A percentile compares a stretch with the other conserved stretches of the same genome.
Conservation (phyloP, 2,113 vertebrate genomes). For the Paramormyrops kingsleyae region DNA sequence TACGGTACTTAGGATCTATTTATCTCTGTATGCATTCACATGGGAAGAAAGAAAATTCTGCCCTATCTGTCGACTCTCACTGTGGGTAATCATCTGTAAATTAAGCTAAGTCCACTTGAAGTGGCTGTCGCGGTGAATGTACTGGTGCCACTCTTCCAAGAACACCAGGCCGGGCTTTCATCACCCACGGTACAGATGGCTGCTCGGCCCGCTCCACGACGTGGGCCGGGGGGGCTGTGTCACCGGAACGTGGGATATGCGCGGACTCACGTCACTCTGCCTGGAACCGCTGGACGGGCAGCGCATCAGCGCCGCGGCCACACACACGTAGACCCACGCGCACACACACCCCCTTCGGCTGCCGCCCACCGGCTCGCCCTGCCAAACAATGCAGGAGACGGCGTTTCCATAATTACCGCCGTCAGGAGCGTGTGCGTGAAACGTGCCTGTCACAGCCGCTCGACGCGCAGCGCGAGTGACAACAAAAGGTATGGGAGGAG, state of each 20-base stretch:
- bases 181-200: slow-evolving; percentile 16
- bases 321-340: not conserved
- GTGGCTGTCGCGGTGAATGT: slow-evolving; percentile 41
- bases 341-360: not conserved
- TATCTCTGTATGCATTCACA: not conserved
- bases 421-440: not conserved
- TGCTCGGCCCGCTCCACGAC: not conserved
- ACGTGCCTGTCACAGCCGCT: not conserved
- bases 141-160: slow-evolving; percentile 25
- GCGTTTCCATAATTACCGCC: not conserved
- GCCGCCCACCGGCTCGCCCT: not conserved
- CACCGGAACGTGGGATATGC: not conserved
- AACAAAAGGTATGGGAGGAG: not conserved
- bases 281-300: not conserved
- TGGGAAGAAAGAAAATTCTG: not conserved
- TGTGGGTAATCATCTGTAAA: slow-evolving; percentile 38
- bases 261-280: not conserved
- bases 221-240: not conserved
- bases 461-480: not conserved
- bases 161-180: slow-evolving; percentile 41
- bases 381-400: not conserved
- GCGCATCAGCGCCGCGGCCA: not conserved
- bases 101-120: slow-evolving; percentile 35
- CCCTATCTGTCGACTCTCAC: not conserved
- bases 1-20: not conserved